Evolutionary conservation across 2,113 vertebrate species (phyloP).

Genomic region (Xenopus laevis): DNA sequence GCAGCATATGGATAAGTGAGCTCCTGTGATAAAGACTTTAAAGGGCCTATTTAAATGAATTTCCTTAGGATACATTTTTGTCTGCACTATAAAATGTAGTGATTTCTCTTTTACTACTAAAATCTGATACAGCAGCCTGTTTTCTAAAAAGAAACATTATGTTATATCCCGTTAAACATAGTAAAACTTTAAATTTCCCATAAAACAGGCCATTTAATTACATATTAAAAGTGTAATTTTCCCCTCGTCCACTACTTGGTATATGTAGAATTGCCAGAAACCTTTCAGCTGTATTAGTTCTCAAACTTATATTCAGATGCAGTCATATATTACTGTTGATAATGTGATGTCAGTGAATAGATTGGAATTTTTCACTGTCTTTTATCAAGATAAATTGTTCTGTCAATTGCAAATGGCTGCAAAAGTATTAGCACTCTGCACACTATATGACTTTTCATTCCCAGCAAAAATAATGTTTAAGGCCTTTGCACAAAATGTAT

Average conservation of each 20-base stretch:
- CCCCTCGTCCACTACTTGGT: constrained; percentile 66
- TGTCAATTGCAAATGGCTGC: constrained; percentile 89
- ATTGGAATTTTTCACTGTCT: constrained; percentile 93
- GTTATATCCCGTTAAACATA: constrained; percentile 72
- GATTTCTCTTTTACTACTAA: constrained; percentile 53
- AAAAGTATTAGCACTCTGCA: constrained; percentile 75
- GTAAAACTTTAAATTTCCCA: constrained; percentile 70
- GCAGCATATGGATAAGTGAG: not conserved
- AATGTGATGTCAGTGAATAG: constrained; percentile 87
- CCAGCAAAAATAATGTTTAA: constrained; percentile 84
- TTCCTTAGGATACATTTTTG: not conserved
- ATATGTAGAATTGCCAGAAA: constrained; percentile 72
- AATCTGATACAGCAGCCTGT: constrained; percentile 59
- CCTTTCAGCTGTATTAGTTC: constrained; percentile 64
- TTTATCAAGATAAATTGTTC: constrained; percentile 96
- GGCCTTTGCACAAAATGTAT: constrained; percentile 82
- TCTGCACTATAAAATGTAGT: constrained; percentile 38
- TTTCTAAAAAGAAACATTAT: constrained; percentile 72
- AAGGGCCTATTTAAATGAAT: constrained; percentile 16
- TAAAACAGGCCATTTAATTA: constrained; percentile 80
- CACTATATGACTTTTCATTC: constrained; percentile 82
- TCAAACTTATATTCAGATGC: constrained; percentile 87
- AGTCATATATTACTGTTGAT: constrained; percentile 87
- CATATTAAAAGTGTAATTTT: constrained; percentile 62
- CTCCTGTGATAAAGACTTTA: not conserved